Conservation (phyloP, 2,797 vertebrate genomes). For the Ambastaia sidthimunki region DNA sequence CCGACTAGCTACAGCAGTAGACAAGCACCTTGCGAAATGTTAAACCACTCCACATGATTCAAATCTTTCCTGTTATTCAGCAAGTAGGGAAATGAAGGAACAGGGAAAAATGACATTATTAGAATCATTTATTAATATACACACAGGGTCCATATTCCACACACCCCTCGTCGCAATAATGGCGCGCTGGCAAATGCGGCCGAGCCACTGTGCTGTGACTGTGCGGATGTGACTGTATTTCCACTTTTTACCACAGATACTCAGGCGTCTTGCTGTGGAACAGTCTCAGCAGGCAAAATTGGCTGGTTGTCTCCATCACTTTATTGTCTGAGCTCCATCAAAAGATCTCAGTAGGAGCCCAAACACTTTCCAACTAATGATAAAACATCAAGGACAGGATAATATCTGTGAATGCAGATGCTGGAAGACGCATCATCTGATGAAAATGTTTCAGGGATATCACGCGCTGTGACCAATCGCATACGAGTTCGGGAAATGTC, state of each 20-base stretch:
- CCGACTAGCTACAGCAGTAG: not conserved
- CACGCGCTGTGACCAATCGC: conserved; percentile 74
- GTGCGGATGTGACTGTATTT: conserved; percentile 71
- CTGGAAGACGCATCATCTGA: conserved; percentile 69
- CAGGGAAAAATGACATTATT: conserved; percentile 34
- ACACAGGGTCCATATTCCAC: conserved; percentile 45
- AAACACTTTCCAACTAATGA: conserved; percentile 80
- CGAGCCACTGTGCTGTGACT: conserved; percentile 67
- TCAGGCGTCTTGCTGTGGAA: conserved; percentile 71
- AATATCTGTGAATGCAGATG: conserved; percentile 70
- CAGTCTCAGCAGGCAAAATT: conserved; percentile 76
- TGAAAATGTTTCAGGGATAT: conserved; percentile 76
- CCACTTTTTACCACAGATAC: conserved; percentile 66
- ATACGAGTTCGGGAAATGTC: conserved; percentile 81
- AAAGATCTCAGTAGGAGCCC: conserved; percentile 81
- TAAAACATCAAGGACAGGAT: conserved; percentile 83
- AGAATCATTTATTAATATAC: conserved; percentile 45
- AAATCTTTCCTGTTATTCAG: conserved; percentile 23
- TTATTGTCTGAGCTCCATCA: conserved; percentile 81
- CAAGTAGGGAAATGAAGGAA: not conserved
- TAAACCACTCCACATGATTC: conserved; percentile 31
- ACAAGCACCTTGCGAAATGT: not conserved
- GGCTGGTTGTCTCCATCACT: conserved; percentile 77
- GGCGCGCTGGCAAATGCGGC: conserved; percentile 72
- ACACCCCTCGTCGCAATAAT: conserved; percentile 62